Evolutionary conservation across 2,888 invertebrate species (phyloP), one percentile per base, ranked within the genome.

Genomic region (Thumatha senex): DNA sequence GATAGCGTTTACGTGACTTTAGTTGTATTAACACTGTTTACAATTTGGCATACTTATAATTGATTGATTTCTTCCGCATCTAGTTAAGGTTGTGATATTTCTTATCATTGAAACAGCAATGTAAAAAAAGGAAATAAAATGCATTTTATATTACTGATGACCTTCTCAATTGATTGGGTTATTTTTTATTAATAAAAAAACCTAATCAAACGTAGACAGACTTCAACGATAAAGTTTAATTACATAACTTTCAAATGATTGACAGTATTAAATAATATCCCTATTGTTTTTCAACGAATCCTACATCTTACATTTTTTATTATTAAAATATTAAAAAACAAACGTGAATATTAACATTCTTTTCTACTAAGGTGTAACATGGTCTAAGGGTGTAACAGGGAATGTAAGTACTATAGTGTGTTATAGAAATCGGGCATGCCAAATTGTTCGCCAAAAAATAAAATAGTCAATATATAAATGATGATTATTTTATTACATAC

Each of bases 21-120:
- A 46, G 46, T 53, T 43, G 51, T 47, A 58, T 62, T 63, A 72
- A 63, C 63, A 56, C 61, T 51, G 76, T 67, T 51, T 68, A 54
- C 63, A 73, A 82, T 84, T 86, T 79, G 74, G 80, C 74, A 65
- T 73, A 55, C 61, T 77, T 75, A 76, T 73, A 78, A 72, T 69
- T 65, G 62, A 73, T 71, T 67, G 72, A 78, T 75, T 79, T 71
- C 89, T 89, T 89, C 89, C 89, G 86, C 70, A 67, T 84, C 73
- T 67, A 67, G 67, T 58, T 84, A 83, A 89, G 88, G 86, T 72
- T 78, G 67, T 65, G 79, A 82, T 39, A 18, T 70, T 66, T 70
- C 61, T 72, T 88, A 89, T 88, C 89, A 80, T 59, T 58, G 56
- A 69, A 79, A 80, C 86, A 85, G 87, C 74, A 78, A 78, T 67